Percentiles rank a stretch among this genome's conserved stretches.
These are phyloP conservation scores for Hipposideros armiger DNA, from an alignment of 2,113 vertebrate species.

Conservation along the genomic window DNA sequence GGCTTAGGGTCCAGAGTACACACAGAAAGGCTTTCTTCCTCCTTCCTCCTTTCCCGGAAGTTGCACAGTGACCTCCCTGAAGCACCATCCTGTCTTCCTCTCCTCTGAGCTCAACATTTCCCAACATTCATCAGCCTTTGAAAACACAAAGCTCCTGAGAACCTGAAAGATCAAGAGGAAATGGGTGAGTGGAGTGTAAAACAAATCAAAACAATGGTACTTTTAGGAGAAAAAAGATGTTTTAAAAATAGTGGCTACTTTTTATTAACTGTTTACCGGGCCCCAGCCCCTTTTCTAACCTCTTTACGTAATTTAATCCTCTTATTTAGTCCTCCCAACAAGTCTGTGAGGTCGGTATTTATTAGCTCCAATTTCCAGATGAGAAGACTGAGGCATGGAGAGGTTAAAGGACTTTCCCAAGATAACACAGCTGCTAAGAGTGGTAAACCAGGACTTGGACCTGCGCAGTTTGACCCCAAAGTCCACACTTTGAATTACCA, in stretches of 20 bases:
- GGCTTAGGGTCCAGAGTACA: neutral
- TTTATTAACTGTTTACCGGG: neutral
- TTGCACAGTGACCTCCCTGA: too few relatives aligned
- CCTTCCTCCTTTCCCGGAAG: neutral
- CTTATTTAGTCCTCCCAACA: neutral
- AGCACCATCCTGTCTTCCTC: neutral
- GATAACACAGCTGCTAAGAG: neutral
- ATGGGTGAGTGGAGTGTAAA: neutral
- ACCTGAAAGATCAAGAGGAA: neutral
- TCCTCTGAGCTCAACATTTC: neutral
- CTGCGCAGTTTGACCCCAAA: neutral
- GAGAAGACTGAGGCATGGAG: neutral
- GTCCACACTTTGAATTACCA: neutral
- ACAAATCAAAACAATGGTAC: neutral
- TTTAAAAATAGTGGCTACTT: neutral
- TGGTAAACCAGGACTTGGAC: neutral
- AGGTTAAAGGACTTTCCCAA: neutral
- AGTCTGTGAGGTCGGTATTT: neutral
- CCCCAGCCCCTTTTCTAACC: neutral
- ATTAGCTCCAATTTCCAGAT: neutral
- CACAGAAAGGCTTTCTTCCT: neutral
- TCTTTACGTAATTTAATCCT: neutral
- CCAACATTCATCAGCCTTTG: neutral
- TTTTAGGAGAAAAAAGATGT: neutral
- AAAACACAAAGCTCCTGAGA: neutral